Evolutionary conservation across 1,140 invertebrate species (phyloP), one percentile per base, ranked within the genome.

Genomic region (Theocolax elegans): DNA sequence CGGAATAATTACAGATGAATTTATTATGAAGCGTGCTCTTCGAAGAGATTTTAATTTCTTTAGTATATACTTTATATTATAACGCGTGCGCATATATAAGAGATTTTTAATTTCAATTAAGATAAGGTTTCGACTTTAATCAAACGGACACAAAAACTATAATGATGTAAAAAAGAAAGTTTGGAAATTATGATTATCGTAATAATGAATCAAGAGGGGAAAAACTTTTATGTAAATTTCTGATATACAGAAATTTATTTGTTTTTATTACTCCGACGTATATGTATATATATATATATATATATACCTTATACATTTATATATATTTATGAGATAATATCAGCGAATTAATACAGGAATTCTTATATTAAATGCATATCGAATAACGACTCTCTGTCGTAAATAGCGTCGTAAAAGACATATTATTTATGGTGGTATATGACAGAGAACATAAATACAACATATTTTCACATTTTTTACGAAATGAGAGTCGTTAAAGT

Each of bases 351-450:
- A 67, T 48, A 59, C 53, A 21, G 25, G 67, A 46, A 59, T 62
- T 53, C 44, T 53, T 42, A 62, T 51, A 69, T 44, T 25, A 54
- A 69, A 60, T 44, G 46, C 49, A 69, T 69, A 63, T 63, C 59
- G 27, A 31, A 62, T 69, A 69, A 69, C 49, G 49, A 54, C 59
- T 63, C 10, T 23, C 48, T 40, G 40, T 51, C 38, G 67, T 51
- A 51, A 63, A 69, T 69, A 69, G 48, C 67, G 19, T 69, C 67
- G 40, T 69, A 69, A 63, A 69, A 54, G 54, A 63, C 25, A 25
- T 63, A 60, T 53, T 63, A 63, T 62, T 69, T 62, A 69, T 46
- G 23, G 25, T 63, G 19, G 7, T 63, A 63, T 60, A 63, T 62
- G 40, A 31, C 48, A 17, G 21, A 53, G 56, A 60, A 53, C 38